These are phyloP conservation scores for Nesogale talazaci DNA, from an alignment of 2,113 vertebrate species.

Conservation along the genomic window DNA sequence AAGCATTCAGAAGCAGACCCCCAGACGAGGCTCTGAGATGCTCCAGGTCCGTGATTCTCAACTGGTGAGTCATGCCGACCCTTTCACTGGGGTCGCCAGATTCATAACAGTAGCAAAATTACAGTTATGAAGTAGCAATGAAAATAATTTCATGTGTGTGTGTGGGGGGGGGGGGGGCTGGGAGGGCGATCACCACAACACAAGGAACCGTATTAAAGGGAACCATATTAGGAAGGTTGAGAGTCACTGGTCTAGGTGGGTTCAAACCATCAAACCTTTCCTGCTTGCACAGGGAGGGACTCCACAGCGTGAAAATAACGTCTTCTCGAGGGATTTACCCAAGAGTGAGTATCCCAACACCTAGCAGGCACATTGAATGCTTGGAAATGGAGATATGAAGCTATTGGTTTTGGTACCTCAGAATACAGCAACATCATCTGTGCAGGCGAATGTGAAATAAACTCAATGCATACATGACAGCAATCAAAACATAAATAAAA, in stretches of 20 bases:
- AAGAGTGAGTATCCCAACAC: background rate
- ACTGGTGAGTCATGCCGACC: no score
- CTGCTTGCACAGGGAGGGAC: background rate
- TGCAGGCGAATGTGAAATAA: background rate
- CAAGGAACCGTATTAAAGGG: no score
- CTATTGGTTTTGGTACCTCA: background rate
- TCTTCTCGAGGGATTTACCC: background rate
- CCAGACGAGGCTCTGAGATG: background rate
- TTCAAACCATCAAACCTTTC: background rate
- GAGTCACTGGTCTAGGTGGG: background rate
- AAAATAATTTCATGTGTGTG: no score
- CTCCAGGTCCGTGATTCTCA: no score
- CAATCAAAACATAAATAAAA: constrained; percentile 22
- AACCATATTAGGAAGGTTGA: no score
- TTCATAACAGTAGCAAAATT: no score
- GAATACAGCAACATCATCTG: rapidly evolving
- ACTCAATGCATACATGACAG: background rate
- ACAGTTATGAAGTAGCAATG: no score
- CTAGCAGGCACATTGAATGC: background rate
- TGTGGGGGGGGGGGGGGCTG: no score
- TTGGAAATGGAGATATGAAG: background rate
- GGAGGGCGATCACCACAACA: no score
- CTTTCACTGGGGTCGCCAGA: no score
- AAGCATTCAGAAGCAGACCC: background rate
- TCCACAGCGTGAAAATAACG: background rate